A percentile compares a stretch with the other conserved stretches of the same genome.
These are phyloP conservation scores for Schrankia costaestrigalis DNA, from an alignment of 2,888 invertebrate species.

Conservation along the genomic window DNA sequence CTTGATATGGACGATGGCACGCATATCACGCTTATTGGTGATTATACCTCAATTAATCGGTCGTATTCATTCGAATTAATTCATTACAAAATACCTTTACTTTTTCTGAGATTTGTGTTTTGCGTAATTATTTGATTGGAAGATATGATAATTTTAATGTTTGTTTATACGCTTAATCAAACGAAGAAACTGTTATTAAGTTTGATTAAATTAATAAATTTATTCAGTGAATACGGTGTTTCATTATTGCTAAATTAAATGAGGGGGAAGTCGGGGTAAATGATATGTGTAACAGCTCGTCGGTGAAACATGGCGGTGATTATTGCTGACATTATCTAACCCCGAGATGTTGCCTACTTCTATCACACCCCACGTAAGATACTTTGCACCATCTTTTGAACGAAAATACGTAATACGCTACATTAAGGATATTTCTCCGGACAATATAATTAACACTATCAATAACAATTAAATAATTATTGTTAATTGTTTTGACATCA, in stretches of 20 bases:
- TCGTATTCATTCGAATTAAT: slow-evolving; percentile 47
- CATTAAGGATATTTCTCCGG: no score
- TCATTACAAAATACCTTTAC: slow-evolving; percentile 34
- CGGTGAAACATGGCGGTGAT: slow-evolving; percentile 66
- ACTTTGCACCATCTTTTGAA: slow-evolving; percentile 45
- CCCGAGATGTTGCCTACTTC: slow-evolving; percentile 39
- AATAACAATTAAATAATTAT: no score
- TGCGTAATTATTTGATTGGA: slow-evolving; percentile 31
- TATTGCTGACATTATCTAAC: slow-evolving; percentile 68
- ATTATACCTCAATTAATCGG: slow-evolving; percentile 49
- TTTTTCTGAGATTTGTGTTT: slow-evolving; percentile 31
- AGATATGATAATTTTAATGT: slow-evolving; percentile 18
- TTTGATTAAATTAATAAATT: slow-evolving; percentile 49
- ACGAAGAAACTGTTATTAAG: slow-evolving; percentile 1
- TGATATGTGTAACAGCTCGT: slow-evolving; percentile 50
- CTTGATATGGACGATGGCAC: slow-evolving; percentile 41
- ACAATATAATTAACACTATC: no score
- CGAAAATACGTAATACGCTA: slow-evolving; percentile 13
- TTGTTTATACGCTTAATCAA: not conserved
- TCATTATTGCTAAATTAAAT: slow-evolving; percentile 65
- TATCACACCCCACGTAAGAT: slow-evolving; percentile 35
- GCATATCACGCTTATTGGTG: slow-evolving; percentile 45
- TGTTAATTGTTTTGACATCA: no score
- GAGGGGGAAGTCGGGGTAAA: slow-evolving; percentile 54
- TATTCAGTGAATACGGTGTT: slow-evolving; percentile 51